phyloP scores from a whole-genome alignment of 2,797 vertebrate species.

The Pangasius krempfi region DNA sequence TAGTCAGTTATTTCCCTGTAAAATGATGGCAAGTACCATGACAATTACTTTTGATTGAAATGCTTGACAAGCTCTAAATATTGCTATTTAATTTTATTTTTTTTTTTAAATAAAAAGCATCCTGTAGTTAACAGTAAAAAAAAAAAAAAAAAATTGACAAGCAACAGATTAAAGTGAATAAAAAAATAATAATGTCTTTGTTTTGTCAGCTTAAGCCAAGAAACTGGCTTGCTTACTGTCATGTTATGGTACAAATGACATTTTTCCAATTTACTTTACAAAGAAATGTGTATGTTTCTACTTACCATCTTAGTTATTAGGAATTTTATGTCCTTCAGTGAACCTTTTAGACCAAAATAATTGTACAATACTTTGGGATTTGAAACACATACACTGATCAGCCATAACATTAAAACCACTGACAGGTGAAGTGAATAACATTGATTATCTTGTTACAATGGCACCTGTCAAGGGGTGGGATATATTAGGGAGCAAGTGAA shows the following conservation, averaged over 20 bases:
- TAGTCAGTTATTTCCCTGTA: neutral
- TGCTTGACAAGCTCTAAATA: neutral
- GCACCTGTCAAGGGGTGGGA: too few species aligned
- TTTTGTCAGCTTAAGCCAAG: neutral
- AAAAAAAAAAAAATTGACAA: neutral
- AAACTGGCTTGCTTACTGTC: neutral
- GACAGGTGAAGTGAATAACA: too few species aligned
- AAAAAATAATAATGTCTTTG: neutral
- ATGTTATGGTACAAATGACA: neutral
- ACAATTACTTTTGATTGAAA: neutral
- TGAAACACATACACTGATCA: neutral
- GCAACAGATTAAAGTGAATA: neutral
- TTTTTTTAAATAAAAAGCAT: neutral
- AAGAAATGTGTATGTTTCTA: neutral
- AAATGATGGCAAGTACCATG: neutral
- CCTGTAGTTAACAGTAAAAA: neutral
- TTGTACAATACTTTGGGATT: neutral
- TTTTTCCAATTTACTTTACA: neutral
- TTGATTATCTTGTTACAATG: too few species aligned
- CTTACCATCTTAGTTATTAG: neutral
- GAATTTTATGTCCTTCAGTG: neutral
- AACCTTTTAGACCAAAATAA: neutral
- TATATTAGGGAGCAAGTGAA: too few species aligned
- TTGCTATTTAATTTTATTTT: neutral
- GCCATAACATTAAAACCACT: too few species aligned